Percentiles rank a stretch among this genome's conserved stretches.
Evolutionary conservation across 2,888 invertebrate species (phyloP).

Genomic region (Reticulitermes lucifugus): DNA sequence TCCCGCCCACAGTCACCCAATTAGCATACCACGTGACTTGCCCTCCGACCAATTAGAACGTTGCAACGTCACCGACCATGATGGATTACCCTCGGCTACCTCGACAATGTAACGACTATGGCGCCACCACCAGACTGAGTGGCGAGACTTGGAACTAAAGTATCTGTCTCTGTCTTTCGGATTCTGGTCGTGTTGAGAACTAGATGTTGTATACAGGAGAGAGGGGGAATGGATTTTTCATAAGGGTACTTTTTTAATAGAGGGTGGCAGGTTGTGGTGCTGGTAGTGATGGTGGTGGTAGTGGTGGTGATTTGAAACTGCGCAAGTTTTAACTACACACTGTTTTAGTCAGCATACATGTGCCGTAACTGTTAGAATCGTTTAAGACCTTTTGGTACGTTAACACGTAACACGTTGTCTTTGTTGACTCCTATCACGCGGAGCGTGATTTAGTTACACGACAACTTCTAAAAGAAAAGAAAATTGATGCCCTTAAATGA

Average conservation of each 20-base stretch:
- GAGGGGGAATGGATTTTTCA: slow-evolving; percentile 22
- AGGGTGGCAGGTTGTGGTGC: background rate
- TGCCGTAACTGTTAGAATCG: background rate
- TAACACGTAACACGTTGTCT: background rate
- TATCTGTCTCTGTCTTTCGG: slow-evolving; percentile 36
- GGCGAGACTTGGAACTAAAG: slow-evolving; percentile 42
- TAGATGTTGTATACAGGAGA: slow-evolving; percentile 1
- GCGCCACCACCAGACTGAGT: slow-evolving; percentile 44
- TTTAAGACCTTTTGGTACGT: background rate
- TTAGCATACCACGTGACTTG: slow-evolving; percentile 74
- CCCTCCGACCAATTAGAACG: slow-evolving; percentile 65
- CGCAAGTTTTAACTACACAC: slow-evolving; percentile 12
- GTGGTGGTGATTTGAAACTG: slow-evolving; percentile 1
- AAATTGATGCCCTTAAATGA: no score
- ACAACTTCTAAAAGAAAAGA: no score
- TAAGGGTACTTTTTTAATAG: background rate
- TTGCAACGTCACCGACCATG: slow-evolving; percentile 69
- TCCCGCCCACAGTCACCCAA: slow-evolving; percentile 71
- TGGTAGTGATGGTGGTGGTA: background rate
- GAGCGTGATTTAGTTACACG: no score
- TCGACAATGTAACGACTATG: slow-evolving; percentile 44
- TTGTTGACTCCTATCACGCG: no score
- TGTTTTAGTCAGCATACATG: background rate
- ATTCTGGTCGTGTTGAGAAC: slow-evolving; percentile 34
- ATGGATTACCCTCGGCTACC: slow-evolving; percentile 65